These are phyloP conservation scores for Platichthys flesus DNA, from an alignment of 2,113 vertebrate species.

Conservation along the genomic window DNA sequence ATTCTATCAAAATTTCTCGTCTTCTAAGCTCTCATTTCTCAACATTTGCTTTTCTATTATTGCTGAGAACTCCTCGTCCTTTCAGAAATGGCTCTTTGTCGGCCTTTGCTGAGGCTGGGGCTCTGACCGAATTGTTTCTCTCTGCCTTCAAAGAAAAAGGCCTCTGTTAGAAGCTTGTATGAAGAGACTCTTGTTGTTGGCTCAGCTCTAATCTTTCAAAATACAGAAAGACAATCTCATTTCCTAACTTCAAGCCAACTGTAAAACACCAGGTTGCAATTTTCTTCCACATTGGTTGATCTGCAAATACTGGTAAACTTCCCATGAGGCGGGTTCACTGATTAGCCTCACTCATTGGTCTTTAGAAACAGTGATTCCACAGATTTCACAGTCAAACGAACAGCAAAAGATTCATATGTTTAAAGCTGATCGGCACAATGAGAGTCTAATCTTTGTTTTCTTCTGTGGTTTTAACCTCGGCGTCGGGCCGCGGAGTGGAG, in stretches of 20 bases:
- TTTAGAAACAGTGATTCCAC: slow-evolving; percentile 89
- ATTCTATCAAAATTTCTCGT: slow-evolving; percentile 66
- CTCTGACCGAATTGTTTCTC: slow-evolving; percentile 71
- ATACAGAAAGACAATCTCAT: slow-evolving; percentile 27
- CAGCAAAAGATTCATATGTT: slow-evolving; percentile 95
- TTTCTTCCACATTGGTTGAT: slow-evolving; percentile 21
- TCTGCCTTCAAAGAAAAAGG: slow-evolving; percentile 70
- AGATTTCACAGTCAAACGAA: slow-evolving; percentile 97
- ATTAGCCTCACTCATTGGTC: slow-evolving; percentile 80
- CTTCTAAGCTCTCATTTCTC: slow-evolving; percentile 76
- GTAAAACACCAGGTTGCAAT: background rate
- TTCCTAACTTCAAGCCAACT: background rate
- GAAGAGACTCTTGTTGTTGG: slow-evolving; percentile 63
- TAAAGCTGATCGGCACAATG: slow-evolving; percentile 89
- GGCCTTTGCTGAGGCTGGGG: slow-evolving; percentile 44
- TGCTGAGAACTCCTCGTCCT: slow-evolving; percentile 55
- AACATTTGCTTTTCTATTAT: slow-evolving; percentile 81
- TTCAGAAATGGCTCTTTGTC: slow-evolving; percentile 70
- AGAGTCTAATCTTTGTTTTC: slow-evolving; percentile 87
- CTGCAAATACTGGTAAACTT: slow-evolving; percentile 14
- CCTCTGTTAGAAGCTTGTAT: slow-evolving; percentile 63
- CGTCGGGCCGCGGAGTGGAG: slow-evolving; percentile 67
- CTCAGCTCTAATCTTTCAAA: slow-evolving; percentile 61
- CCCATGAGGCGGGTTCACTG: slow-evolving; percentile 35
- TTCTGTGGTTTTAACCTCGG: slow-evolving; percentile 85